Evolutionary conservation across 1,140 invertebrate species (phyloP).

Genomic region (Bilobella aurantiaca): DNA sequence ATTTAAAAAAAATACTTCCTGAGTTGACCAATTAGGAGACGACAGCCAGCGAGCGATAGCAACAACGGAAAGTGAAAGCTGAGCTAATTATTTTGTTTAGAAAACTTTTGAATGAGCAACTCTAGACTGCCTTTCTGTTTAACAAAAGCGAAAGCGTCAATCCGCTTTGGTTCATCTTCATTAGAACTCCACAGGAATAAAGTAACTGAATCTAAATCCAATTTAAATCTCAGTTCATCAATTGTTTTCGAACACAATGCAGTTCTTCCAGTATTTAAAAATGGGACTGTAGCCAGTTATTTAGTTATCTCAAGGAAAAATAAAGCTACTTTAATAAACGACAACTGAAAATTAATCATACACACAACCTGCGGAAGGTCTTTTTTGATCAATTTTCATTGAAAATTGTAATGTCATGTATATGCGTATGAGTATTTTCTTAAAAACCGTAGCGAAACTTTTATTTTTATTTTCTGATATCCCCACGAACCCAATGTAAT

Average conservation of each 20-base stretch:
- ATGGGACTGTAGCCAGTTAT: too few relatives aligned
- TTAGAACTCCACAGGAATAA: neutral
- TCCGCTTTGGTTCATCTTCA: neutral
- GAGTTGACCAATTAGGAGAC: neutral
- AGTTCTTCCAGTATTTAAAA: neutral
- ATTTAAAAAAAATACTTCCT: too few relatives aligned
- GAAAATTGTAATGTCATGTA: too few relatives aligned
- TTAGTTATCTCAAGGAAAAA: too few relatives aligned
- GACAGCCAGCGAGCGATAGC: neutral
- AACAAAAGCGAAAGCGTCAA: neutral
- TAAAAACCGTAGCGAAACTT: too few relatives aligned
- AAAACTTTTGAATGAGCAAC: slow-evolving; percentile 3
- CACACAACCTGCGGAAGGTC: too few relatives aligned
- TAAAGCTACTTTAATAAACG: too few relatives aligned
- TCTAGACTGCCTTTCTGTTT: neutral
- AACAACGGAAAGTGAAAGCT: neutral
- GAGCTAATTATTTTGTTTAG: slow-evolving; percentile 6
- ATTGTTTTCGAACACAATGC: neutral
- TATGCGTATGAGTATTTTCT: too few relatives aligned
- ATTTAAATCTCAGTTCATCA: neutral
- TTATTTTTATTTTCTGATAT: too few relatives aligned
- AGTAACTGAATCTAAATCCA: neutral
- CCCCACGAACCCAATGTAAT: too few relatives aligned
- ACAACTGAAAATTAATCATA: too few relatives aligned
- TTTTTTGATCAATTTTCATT: too few relatives aligned